A percentile compares a stretch with the other conserved stretches of the same genome.
Conservation (phyloP, 2,888 invertebrate species). For the Cantharis rufa region DNA sequence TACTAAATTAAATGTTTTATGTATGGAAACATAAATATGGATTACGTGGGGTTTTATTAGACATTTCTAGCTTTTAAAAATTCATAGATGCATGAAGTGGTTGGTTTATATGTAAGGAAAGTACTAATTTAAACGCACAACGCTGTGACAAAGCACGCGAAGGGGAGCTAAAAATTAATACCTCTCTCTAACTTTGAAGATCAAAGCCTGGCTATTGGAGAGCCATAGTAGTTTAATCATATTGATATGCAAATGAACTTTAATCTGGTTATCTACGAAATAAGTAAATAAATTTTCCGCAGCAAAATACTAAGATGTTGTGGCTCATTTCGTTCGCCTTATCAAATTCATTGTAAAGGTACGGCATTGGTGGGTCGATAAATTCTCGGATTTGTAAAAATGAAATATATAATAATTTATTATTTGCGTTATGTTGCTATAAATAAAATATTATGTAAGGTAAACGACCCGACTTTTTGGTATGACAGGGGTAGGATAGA, state of each 20-base stretch:
- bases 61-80: neutral
- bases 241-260: neutral
- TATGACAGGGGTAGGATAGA: neutral
- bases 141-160: slow-evolving; percentile 9
- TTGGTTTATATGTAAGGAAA: slow-evolving; percentile 6
- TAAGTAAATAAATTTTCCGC: neutral
- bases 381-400: neutral
- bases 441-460: slow-evolving; percentile 2
- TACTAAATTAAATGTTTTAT: slow-evolving; percentile 2
- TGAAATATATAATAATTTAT: neutral
- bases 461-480: slow-evolving; percentile 1
- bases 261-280: neutral
- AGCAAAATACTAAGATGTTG: neutral
- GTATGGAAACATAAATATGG: slow-evolving; percentile 1
- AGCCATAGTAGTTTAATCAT: neutral
- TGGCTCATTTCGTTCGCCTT: neutral
- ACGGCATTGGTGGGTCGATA: neutral
- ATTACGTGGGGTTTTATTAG: neutral
- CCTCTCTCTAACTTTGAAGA: slow-evolving; percentile 10
- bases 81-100: neutral
- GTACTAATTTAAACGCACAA: slow-evolving; percentile 9
- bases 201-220: slow-evolving; percentile 2
- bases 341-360: neutral
- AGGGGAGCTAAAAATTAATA: slow-evolving; percentile 10
- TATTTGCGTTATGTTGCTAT: neutral